A percentile compares a stretch with the other conserved stretches of the same genome.
Evolutionary conservation across 1,140 invertebrate genomes (phyloP).

Genomic region (Parapsyche elsis): DNA sequence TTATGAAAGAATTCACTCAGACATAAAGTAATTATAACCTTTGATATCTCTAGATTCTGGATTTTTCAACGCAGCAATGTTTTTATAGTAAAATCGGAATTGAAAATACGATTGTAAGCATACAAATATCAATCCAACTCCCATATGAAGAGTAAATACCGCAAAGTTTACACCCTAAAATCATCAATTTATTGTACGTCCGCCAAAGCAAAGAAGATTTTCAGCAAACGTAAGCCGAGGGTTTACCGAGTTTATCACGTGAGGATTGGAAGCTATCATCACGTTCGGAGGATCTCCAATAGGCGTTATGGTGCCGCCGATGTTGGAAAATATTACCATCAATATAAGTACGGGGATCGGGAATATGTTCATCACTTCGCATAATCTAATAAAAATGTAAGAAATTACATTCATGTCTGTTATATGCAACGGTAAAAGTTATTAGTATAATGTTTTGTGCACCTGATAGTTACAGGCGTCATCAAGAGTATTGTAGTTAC

Average conservation of each 20-base stretch:
- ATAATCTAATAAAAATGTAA: constrained; percentile 70
- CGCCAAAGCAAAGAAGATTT: background rate
- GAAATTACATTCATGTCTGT: background rate
- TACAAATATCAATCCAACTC: constrained; percentile 78
- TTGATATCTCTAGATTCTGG: constrained; percentile 70
- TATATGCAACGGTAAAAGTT: no score
- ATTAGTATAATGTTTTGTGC: no score
- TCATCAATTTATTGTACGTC: background rate
- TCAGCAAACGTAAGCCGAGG: background rate
- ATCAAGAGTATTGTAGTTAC: constrained; percentile 89
- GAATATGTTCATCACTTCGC: constrained; percentile 89
- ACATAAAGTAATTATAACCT: no score
- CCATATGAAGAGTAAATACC: constrained; percentile 84
- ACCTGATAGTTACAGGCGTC: constrained; percentile 88
- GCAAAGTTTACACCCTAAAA: constrained; percentile 84
- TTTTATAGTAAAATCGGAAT: constrained; percentile 78
- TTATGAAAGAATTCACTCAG: no score
- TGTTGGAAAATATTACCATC: constrained; percentile 88
- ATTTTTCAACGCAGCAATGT: constrained; percentile 74
- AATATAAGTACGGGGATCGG: constrained; percentile 84
- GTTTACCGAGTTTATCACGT: constrained; percentile 74
- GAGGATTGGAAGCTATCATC: constrained; percentile 83
- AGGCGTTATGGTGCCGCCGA: constrained; percentile 87
- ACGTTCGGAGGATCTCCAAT: constrained; percentile 93
- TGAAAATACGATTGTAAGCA: constrained; percentile 76